Evolutionary conservation across 2,797 vertebrate species (phyloP).

Genomic region (Rhinoraja longicauda): DNA sequence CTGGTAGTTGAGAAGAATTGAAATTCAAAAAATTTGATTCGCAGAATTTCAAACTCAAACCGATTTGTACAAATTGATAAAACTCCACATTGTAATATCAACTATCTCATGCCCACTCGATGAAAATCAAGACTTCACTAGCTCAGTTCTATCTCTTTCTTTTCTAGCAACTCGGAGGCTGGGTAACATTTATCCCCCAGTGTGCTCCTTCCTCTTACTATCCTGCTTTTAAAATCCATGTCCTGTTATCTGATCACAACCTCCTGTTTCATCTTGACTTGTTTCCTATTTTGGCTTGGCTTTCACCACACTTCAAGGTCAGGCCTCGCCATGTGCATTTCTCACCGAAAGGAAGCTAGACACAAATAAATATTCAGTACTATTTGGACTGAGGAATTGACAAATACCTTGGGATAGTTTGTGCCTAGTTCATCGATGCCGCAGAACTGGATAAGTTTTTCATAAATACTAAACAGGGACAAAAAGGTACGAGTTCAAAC

Average conservation of each 20-base stretch:
- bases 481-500: constrained; percentile 40
- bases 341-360: not conserved
- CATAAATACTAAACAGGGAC: constrained; percentile 74
- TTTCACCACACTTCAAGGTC: not conserved
- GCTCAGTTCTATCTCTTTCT: not conserved
- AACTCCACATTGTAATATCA: not conserved
- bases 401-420: constrained; percentile 85
- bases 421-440: constrained; percentile 92
- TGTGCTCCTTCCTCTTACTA: not conserved
- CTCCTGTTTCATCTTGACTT: not conserved
- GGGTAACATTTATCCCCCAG: not conserved
- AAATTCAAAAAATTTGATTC: not conserved
- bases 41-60: not conserved
- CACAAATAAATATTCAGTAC: not conserved
- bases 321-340: not conserved
- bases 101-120: not conserved
- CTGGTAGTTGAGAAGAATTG: not conserved
- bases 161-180: not conserved
- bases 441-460: constrained; percentile 96
- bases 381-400: not conserved
- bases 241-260: not conserved
- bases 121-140: not conserved
- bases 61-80: not conserved
- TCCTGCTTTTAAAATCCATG: not conserved
- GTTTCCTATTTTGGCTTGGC: not conserved